phyloP scores from a whole-genome alignment of 1,140 invertebrate genomes.

The Panagrolaimus sp. region DNA sequence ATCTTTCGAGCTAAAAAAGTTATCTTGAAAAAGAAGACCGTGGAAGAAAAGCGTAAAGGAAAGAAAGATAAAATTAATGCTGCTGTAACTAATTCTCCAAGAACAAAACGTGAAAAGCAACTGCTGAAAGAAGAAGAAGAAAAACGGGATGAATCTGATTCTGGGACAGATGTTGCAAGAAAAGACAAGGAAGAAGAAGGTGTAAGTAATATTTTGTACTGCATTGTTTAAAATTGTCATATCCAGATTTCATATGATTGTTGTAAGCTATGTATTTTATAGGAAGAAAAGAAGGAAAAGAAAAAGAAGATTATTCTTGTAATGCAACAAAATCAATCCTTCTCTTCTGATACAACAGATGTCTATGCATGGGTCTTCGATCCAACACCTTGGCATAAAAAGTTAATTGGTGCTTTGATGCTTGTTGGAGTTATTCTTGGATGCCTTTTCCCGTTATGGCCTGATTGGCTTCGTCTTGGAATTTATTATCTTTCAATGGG shows the following conservation, averaged over 20 bases:
- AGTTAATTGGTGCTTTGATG: conserved; percentile 82
- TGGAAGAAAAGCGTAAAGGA: conserved; percentile 71
- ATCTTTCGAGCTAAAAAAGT: conserved; percentile 53
- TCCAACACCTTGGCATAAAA: conserved; percentile 90
- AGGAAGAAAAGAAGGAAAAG: conserved; percentile 55
- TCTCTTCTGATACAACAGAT: conserved; percentile 56
- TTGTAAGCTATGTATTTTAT: conserved; percentile 52
- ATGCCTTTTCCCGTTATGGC: conserved; percentile 96
- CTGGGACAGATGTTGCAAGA: conserved; percentile 17
- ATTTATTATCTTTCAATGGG: conserved; percentile 94
- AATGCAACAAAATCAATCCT: conserved; percentile 47
- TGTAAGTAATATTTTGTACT: too few species aligned
- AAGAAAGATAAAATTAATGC: conserved; percentile 30
- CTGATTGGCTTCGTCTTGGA: conserved; percentile 80
- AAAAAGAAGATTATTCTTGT: conserved; percentile 57
- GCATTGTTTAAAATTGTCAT: too few species aligned
- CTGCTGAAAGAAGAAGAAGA: conserved; percentile 62
- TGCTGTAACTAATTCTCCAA: conserved; percentile 50
- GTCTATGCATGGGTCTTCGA: conserved; percentile 99
- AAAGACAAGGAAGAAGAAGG: background rate
- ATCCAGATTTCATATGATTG: too few species aligned
- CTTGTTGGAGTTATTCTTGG: conserved; percentile 88
- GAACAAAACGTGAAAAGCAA: conserved; percentile 68
- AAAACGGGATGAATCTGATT: conserved; percentile 29
- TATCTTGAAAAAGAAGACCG: conserved; percentile 61